phyloP scores from a whole-genome alignment of 1,140 invertebrate genomes.

The Acromyrmex charruanus region DNA sequence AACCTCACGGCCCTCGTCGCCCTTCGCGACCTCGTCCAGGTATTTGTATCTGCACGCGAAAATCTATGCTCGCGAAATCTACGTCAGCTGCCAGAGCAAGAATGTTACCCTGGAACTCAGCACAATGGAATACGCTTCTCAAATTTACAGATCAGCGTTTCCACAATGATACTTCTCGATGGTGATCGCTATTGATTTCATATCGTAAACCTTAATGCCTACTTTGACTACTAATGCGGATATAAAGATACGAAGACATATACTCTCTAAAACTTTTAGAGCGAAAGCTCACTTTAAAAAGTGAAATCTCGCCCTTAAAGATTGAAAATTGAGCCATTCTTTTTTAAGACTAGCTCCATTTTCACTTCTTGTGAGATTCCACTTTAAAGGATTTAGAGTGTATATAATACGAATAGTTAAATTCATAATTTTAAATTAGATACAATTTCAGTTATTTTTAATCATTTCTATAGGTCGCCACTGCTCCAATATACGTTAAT shows the following conservation, averaged over 20 bases:
- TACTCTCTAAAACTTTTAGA: not conserved
- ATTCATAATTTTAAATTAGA: too few species aligned
- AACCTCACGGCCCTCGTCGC: constrained; percentile 15
- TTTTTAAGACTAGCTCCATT: too few species aligned
- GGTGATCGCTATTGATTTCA: not conserved
- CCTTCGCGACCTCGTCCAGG: constrained; percentile 20
- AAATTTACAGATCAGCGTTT: constrained; percentile 29
- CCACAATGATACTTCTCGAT: not conserved
- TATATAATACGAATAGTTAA: too few species aligned
- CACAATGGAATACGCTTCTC: constrained; percentile 23
- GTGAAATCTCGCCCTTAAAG: too few species aligned
- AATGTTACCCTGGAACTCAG: not conserved
- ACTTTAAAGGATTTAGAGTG: too few species aligned
- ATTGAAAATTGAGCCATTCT: too few species aligned
- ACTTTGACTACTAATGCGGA: not conserved
- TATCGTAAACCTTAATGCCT: not conserved
- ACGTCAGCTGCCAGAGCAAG: not conserved
- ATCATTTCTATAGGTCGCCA: too few species aligned
- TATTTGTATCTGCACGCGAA: constrained; percentile 42
- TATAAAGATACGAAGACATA: not conserved
- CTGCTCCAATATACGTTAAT: too few species aligned
- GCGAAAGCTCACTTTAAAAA: too few species aligned
- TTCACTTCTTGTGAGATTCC: too few species aligned
- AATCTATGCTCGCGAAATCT: constrained; percentile 28
- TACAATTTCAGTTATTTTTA: too few species aligned